These are phyloP conservation scores for Mercenaria mercenaria DNA, from an alignment of 1,140 invertebrate genomes.

Conservation along the genomic window DNA sequence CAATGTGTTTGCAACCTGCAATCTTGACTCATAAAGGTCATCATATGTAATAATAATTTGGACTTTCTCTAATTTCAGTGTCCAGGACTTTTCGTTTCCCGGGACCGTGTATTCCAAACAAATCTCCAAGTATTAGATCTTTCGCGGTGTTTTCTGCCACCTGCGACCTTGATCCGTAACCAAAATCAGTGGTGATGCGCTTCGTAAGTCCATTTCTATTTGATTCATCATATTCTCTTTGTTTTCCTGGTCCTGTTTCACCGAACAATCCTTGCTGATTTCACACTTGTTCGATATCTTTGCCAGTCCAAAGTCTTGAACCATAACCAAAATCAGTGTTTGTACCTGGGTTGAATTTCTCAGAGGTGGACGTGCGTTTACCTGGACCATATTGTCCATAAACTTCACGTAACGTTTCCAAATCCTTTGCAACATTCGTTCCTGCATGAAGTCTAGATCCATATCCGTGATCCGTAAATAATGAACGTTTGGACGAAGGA, in stretches of 20 bases:
- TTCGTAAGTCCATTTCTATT: background rate
- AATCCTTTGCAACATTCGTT: too few relatives aligned
- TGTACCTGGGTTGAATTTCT: background rate
- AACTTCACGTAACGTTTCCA: too few relatives aligned
- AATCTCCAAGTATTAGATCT: too few relatives aligned
- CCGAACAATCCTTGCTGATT: background rate
- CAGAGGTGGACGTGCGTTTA: too few relatives aligned
- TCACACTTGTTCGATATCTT: background rate
- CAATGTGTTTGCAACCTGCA: background rate
- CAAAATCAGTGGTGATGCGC: background rate
- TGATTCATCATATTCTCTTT: background rate
- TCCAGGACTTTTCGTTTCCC: background rate
- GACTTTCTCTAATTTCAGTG: background rate
- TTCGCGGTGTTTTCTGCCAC: background rate
- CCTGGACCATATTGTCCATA: too few relatives aligned
- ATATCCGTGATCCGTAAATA: too few relatives aligned
- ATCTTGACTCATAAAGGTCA: background rate
- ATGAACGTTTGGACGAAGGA: too few relatives aligned
- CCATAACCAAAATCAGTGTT: slow-evolving; percentile 22
- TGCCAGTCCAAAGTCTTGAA: background rate
- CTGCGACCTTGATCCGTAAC: background rate
- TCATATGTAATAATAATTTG: background rate
- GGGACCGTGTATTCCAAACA: slow-evolving; percentile 9
- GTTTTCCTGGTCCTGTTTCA: slow-evolving; percentile 13
- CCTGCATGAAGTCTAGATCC: too few relatives aligned